Conservation (phyloP, 1,140 invertebrate genomes). For the Diploscapter pachys region DNA sequence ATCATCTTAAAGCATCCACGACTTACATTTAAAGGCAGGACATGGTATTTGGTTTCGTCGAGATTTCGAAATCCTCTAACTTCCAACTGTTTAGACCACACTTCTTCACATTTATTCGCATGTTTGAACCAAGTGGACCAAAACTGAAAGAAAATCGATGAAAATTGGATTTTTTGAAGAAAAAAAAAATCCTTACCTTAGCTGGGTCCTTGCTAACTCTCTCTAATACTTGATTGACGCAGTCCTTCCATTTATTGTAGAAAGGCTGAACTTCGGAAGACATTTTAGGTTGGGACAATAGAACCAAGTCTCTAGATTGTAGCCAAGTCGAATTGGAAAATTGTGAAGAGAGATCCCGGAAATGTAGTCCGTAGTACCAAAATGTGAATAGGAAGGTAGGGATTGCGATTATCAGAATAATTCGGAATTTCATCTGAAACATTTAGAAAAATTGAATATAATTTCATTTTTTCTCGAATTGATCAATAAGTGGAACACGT, state of each 20-base stretch:
- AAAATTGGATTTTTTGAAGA: neutral
- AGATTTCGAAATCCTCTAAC: conserved; percentile 1
- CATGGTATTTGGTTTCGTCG: conserved; percentile 17
- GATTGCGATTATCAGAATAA: too few species aligned
- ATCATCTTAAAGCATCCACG: neutral
- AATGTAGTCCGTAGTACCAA: too few species aligned
- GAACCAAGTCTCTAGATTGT: too few species aligned
- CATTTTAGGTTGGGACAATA: neutral
- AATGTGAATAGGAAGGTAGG: too few species aligned
- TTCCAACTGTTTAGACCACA: neutral
- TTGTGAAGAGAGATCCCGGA: too few species aligned
- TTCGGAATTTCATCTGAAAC: too few species aligned
- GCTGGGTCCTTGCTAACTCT: neutral
- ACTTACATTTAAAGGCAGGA: conserved; percentile 7
- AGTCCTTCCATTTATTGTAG: conserved; percentile 9
- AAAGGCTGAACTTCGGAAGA: neutral
- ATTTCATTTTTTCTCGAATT: too few species aligned
- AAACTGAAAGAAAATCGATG: neutral
- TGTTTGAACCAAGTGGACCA: neutral
- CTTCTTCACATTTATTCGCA: neutral
- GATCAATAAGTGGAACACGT: too few species aligned
- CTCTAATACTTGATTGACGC: neutral
- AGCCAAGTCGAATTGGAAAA: too few species aligned
- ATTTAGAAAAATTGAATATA: too few species aligned
- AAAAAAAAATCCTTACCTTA: neutral